Evolutionary conservation across 1,140 invertebrate species (phyloP).

Genomic region (Pseudoatta argentina): DNA sequence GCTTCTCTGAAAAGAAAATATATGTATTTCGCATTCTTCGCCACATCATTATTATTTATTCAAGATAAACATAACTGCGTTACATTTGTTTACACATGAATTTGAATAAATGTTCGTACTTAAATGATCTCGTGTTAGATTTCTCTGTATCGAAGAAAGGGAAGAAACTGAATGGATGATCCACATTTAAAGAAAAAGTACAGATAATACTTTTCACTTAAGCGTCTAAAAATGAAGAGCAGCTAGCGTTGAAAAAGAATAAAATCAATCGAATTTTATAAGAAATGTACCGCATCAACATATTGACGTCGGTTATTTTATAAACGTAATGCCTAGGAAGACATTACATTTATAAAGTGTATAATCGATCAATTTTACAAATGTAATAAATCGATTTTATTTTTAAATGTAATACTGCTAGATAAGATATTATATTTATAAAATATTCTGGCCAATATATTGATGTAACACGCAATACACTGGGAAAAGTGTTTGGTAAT

Average conservation of each 20-base stretch:
- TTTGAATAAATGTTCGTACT: background rate
- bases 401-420: too few species aligned
- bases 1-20: background rate
- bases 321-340: too few species aligned
- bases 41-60: background rate
- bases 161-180: background rate
- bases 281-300: too few species aligned
- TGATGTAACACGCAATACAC: too few species aligned
- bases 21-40: background rate
- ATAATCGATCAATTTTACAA: too few species aligned
- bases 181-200: slow-evolving; percentile 40
- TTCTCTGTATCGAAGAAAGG: background rate
- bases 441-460: too few species aligned
- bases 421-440: too few species aligned
- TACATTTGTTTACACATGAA: background rate
- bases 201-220: slow-evolving; percentile 32
- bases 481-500: too few species aligned
- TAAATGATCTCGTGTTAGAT: background rate
- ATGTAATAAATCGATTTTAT: too few species aligned
- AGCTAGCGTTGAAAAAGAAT: background rate
- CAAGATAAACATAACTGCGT: background rate
- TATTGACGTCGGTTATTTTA: too few species aligned
- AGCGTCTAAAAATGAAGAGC: background rate
- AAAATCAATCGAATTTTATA: background rate
- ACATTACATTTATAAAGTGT: too few species aligned